phyloP scores from a whole-genome alignment of 2,113 vertebrate genomes.

The Misgurnus mizolepis region DNA sequence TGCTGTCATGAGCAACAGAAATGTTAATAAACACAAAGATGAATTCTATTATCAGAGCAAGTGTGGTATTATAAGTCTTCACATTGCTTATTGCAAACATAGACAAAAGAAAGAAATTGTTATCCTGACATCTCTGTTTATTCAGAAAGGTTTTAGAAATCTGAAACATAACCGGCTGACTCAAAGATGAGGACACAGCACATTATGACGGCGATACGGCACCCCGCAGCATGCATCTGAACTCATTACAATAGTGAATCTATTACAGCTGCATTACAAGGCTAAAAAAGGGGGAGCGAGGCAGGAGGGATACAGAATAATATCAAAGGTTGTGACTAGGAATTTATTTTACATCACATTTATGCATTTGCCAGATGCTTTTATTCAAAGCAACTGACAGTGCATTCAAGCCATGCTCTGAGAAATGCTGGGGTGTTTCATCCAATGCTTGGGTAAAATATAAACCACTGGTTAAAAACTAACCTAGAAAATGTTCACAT shows the following conservation, averaged over 20 bases:
- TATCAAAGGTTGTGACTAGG: not conserved
- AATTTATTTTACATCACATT: too few species aligned
- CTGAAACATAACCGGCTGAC: not conserved
- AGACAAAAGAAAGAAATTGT: not conserved
- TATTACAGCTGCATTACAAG: slow-evolving; percentile 8
- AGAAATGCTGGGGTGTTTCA: too few species aligned
- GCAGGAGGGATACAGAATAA: too few species aligned
- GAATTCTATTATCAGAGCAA: not conserved
- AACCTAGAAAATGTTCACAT: too few species aligned
- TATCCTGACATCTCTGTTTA: not conserved
- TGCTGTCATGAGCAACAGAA: slow-evolving; percentile 28
- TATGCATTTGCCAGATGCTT: too few species aligned
- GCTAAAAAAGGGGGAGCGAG: slow-evolving; percentile 19
- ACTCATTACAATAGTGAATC: slow-evolving; percentile 38
- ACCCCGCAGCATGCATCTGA: slow-evolving; percentile 42
- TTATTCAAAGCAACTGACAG: too few species aligned
- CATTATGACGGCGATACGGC: not conserved
- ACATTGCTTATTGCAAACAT: slow-evolving; percentile 1
- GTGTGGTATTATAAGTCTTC: not conserved
- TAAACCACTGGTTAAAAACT: too few species aligned
- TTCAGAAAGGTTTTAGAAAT: not conserved
- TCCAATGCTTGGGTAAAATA: too few species aligned
- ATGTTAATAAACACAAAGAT: slow-evolving; percentile 3
- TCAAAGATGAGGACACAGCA: not conserved
- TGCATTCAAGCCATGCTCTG: too few species aligned